A percentile compares a stretch with the other conserved stretches of the same genome.
phyloP scores from a whole-genome alignment of 2,888 invertebrate species.

The Drosophila prostipennis region DNA sequence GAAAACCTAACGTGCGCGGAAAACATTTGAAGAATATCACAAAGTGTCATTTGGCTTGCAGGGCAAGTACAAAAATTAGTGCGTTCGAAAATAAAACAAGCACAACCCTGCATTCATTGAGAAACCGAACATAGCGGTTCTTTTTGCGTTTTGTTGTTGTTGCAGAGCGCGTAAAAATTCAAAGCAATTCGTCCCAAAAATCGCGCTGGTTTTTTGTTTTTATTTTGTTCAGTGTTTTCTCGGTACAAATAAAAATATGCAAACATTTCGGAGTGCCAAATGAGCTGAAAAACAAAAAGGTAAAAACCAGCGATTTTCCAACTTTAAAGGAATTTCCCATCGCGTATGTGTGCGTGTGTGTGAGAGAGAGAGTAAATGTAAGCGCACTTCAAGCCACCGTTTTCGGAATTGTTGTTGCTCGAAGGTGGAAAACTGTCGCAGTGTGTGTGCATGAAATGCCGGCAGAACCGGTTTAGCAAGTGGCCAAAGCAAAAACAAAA shows the following conservation, averaged over 20 bases:
- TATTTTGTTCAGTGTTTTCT: conserved; percentile 13
- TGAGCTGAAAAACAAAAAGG: conserved; percentile 51
- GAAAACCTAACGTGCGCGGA: no score
- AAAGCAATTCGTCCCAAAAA: conserved; percentile 13
- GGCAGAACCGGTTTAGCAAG: conserved; percentile 78
- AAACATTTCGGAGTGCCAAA: conserved; percentile 33
- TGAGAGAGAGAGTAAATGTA: conserved; percentile 52
- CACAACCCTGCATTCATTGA: conserved; percentile 51
- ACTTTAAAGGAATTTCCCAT: conserved; percentile 41
- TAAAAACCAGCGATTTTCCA: conserved; percentile 44
- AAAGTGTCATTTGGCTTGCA: background rate
- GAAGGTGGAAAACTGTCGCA: conserved; percentile 46
- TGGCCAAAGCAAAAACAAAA: conserved; percentile 57
- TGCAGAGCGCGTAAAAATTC: conserved; percentile 64
- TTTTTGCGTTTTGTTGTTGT: conserved; percentile 38
- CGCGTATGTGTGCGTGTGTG: conserved; percentile 27
- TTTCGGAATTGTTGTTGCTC: conserved; percentile 36
- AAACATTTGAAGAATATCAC: background rate
- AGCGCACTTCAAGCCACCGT: conserved; percentile 53
- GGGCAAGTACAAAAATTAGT: background rate
- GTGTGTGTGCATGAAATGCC: conserved; percentile 64
- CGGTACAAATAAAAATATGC: background rate
- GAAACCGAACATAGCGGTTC: conserved; percentile 61
- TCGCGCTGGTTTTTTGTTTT: conserved; percentile 17
- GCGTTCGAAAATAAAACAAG: background rate